Evolutionary conservation across 2,888 invertebrate genomes (phyloP).

Genomic region (Lycia hirtaria): DNA sequence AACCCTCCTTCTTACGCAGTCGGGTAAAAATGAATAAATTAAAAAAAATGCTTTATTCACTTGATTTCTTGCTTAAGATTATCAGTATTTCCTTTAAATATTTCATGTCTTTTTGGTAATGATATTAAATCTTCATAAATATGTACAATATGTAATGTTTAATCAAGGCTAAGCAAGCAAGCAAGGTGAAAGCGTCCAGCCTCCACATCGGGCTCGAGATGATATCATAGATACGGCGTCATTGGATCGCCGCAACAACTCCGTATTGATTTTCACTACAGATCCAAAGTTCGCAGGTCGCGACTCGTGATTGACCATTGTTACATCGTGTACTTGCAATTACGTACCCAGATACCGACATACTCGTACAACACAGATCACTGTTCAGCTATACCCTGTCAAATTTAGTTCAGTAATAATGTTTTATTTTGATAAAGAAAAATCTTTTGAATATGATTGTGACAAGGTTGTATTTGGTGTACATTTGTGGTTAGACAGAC

Average conservation of each 20-base stretch:
- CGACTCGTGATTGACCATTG: conserved; percentile 52
- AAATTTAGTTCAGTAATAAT: not conserved
- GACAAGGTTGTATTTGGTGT: conserved; percentile 13
- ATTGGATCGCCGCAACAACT: not conserved
- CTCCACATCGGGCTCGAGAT: not conserved
- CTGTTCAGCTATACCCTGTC: not conserved
- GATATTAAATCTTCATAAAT: too few relatives aligned
- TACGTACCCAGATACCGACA: conserved; percentile 26
- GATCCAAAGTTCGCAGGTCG: conserved; percentile 46
- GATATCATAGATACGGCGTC: not conserved
- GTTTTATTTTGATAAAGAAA: not conserved
- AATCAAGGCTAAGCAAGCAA: too few relatives aligned
- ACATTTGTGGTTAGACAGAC: conserved; percentile 6
- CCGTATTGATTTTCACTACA: not conserved
- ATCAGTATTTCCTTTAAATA: too few relatives aligned
- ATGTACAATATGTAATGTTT: not conserved
- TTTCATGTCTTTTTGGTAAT: too few relatives aligned
- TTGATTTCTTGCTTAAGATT: too few relatives aligned
- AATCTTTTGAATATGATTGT: not conserved
- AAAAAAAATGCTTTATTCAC: too few relatives aligned
- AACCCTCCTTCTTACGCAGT: too few relatives aligned
- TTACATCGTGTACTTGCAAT: conserved; percentile 46
- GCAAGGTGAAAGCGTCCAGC: not conserved
- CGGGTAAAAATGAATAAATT: too few relatives aligned
- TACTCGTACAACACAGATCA: not conserved